These are phyloP conservation scores for Fragum sueziense DNA, from an alignment of 2,888 invertebrate genomes.

Conservation along the genomic window DNA sequence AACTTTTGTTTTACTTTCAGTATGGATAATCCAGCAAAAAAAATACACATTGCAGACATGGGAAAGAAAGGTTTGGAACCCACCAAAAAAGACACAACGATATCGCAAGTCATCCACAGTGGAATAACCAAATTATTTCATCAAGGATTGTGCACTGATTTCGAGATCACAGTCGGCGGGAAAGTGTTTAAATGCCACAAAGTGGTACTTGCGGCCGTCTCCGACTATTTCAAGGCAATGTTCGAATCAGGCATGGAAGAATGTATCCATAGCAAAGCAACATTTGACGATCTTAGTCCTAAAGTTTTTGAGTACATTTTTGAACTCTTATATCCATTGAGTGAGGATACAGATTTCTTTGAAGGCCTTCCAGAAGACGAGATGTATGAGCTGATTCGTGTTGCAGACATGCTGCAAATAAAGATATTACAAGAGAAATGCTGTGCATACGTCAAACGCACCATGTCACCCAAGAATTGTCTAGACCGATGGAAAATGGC, in stretches of 20 bases:
- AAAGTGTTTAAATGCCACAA: too few relatives aligned
- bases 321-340: slow-evolving; percentile 18
- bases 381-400: slow-evolving; percentile 31
- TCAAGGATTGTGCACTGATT: too few relatives aligned
- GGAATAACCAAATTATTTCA: too few relatives aligned
- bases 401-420: slow-evolving; percentile 46
- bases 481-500: slow-evolving; percentile 41
- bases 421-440: slow-evolving; percentile 22
- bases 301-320: slow-evolving; percentile 36
- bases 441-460: slow-evolving; percentile 21
- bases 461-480: slow-evolving; percentile 36
- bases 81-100: too few relatives aligned
- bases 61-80: too few relatives aligned
- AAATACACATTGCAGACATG: too few relatives aligned
- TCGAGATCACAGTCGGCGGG: too few relatives aligned
- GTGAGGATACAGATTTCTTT: slow-evolving; percentile 12
- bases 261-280: slow-evolving; percentile 23
- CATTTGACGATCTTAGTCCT: slow-evolving; percentile 38
- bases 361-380: slow-evolving; percentile 20
- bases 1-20: too few relatives aligned
- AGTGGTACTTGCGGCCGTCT: slow-evolving; percentile 44
- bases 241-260: slow-evolving; percentile 52
- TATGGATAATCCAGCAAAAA: too few relatives aligned
- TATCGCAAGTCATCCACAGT: too few relatives aligned
- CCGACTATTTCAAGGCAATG: slow-evolving; percentile 52